Evolutionary conservation across 1,140 invertebrate species (phyloP).

Genomic region (Zaprionus tsacasi): DNA sequence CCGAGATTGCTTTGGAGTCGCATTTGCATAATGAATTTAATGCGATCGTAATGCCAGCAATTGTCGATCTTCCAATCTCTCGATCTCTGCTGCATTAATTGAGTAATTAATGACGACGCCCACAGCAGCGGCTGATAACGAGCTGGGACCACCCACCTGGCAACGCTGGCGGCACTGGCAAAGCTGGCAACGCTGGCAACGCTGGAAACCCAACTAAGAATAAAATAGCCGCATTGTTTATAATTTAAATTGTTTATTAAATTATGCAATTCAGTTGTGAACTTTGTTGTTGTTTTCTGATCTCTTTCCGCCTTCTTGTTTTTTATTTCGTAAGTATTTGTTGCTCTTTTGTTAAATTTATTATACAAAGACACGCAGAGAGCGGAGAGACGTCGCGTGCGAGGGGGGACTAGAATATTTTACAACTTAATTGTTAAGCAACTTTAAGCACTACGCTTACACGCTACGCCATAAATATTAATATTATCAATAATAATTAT

Average conservation of each 20-base stretch:
- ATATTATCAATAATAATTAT: conserved; percentile 32
- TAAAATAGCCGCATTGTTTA: conserved; percentile 39
- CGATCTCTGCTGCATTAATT: conserved; percentile 56
- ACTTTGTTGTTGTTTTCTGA: conserved; percentile 19
- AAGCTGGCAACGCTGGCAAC: not conserved
- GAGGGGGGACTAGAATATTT: conserved; percentile 71
- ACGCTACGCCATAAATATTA: conserved; percentile 73
- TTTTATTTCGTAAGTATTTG: not conserved
- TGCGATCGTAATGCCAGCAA: conserved; percentile 65
- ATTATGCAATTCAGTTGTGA: conserved; percentile 76
- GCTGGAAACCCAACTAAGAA: not conserved
- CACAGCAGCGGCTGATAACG: conserved; percentile 43
- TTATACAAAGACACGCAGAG: conserved; percentile 70
- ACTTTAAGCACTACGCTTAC: conserved; percentile 59
- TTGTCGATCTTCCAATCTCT: conserved; percentile 42
- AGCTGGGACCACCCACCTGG: conserved; percentile 64
- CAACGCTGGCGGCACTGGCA: not conserved
- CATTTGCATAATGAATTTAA: conserved; percentile 79
- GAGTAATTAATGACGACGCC: conserved; percentile 79
- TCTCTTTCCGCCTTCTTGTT: conserved; percentile 50
- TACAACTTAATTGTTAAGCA: conserved; percentile 74
- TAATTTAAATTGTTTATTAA: conserved; percentile 82
- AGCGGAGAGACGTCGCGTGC: conserved; percentile 25
- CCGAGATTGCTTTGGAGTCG: conserved; percentile 51
- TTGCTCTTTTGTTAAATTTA: conserved; percentile 56